Conservation (phyloP, 2,797 vertebrate genomes). For the Hippoglossus hippoglossus region DNA sequence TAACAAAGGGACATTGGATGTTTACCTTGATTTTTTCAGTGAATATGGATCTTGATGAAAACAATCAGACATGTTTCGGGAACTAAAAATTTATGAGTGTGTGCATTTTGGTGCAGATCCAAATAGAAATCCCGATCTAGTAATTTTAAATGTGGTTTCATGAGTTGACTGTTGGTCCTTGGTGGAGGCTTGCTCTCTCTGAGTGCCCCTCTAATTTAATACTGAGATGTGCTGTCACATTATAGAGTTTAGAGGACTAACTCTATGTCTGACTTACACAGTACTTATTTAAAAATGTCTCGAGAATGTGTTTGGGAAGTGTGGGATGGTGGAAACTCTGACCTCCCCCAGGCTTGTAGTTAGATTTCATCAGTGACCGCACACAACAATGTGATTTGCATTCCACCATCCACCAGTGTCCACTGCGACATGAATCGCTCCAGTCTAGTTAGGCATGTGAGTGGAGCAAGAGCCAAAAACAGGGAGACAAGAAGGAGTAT, state of each 20-base stretch:
- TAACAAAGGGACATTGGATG: too few relatives aligned
- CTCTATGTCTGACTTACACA: neutral
- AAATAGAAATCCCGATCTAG: too few relatives aligned
- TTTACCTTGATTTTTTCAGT: too few relatives aligned
- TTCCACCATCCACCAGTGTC: slow-evolving; percentile 41
- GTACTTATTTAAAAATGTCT: neutral
- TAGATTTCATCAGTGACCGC: slow-evolving; percentile 29
- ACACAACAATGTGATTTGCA: slow-evolving; percentile 39
- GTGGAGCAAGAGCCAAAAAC: slow-evolving; percentile 6
- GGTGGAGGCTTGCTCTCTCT: too few relatives aligned
- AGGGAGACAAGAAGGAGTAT: slow-evolving; percentile 29
- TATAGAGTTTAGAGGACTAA: neutral
- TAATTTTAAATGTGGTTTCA: too few relatives aligned
- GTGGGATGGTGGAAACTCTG: neutral
- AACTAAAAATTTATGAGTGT: too few relatives aligned
- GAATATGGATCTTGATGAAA: too few relatives aligned
- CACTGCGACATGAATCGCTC: slow-evolving; percentile 36
- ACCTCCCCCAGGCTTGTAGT: slow-evolving; percentile 24
- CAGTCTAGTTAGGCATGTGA: slow-evolving; percentile 1
- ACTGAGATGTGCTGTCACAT: neutral
- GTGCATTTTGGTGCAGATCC: too few relatives aligned
- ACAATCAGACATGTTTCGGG: too few relatives aligned
- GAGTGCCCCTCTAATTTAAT: too few relatives aligned
- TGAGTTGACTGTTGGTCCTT: too few relatives aligned
- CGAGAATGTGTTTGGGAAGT: neutral